phyloP scores from a whole-genome alignment of 2,797 vertebrate genomes.

The Sternotherus odoratus region DNA sequence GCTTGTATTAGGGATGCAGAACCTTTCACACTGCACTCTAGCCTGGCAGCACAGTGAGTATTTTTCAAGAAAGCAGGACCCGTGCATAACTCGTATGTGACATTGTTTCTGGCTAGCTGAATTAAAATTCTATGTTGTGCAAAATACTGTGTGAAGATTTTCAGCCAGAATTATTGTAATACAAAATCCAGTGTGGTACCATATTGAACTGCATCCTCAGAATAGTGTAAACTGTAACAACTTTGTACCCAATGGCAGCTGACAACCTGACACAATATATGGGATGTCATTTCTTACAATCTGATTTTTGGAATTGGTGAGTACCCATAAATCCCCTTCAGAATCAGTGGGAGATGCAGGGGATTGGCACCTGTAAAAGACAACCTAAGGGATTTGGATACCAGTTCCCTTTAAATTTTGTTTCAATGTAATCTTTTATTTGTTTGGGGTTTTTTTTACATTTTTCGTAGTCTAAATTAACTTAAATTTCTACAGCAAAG shows the following conservation, averaged over 20 bases:
- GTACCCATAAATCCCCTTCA: not conserved
- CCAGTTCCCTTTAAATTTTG: not conserved
- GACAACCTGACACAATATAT: not conserved
- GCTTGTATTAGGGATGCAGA: not conserved
- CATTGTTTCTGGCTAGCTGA: not conserved
- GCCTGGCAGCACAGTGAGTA: not conserved
- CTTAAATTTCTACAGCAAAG: too few relatives aligned
- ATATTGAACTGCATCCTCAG: not conserved
- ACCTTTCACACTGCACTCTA: not conserved
- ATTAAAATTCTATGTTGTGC: not conserved
- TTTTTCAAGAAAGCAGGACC: not conserved
- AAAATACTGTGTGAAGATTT: not conserved
- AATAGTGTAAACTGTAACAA: not conserved
- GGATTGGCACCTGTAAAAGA: not conserved
- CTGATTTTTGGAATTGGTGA: not conserved
- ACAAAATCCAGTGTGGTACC: fast-evolving
- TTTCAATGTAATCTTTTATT: too few relatives aligned
- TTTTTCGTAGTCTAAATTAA: too few relatives aligned
- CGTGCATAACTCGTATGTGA: not conserved
- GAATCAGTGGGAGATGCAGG: not conserved
- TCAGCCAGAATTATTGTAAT: not conserved
- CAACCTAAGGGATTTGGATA: not conserved
- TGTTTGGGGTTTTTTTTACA: too few relatives aligned
- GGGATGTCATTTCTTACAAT: fast-evolving
- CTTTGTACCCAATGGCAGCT: fast-evolving